Base-by-base conservation (phyloP, 2,888 invertebrate genomes). In the Leucophora obtusa region DNA sequence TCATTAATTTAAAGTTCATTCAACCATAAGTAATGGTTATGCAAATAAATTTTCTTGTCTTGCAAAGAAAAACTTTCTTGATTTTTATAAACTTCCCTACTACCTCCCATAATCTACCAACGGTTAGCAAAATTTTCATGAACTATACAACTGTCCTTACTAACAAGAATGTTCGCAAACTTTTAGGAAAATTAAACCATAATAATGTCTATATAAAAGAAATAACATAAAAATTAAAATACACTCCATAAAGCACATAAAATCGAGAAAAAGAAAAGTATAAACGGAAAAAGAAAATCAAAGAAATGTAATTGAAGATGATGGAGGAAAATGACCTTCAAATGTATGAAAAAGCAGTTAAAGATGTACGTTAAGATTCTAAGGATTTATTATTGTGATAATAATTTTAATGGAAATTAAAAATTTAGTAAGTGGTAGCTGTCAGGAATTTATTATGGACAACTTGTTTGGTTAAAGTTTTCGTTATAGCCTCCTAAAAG, bases 1-100 rank as follows among this genome's bases (percentile, higher is more conserved):
- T 62, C 73, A 74, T 70, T 81, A 74, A 81, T 77, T 81, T 62
- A n/a, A 62, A 77, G 77, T 73, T 73, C 73, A 73, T 69, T 81
- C 77, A 77, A 77, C 73, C 69, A 60, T 70, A 62, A 77, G 73
- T 43, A 35, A 72, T 38, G n/a, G 73, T 73, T 77, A 76, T 66
- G 81, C 69, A 81, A 81, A 81, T 77, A 66, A 74, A 77, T 77
- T 77, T 68, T 74, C 72, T 63, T 60, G 35, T 60, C 69, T 15
- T 75, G 50, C 14, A 14, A 47, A n/a, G 14, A n/a, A n/a, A n/a
- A 47, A 47, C 43, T 47, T 47, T 14, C 5, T 47, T 47, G n/a
- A 47, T 14, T 15, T 62, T 28, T 60, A 47, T 43, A 28, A 50
- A 62, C 21, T 50, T 28, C 14, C 50, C 17, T 33, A 59, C 35